Base-by-base conservation (phyloP, 2,113 vertebrate species). In the Cervus canadensis region DNA sequence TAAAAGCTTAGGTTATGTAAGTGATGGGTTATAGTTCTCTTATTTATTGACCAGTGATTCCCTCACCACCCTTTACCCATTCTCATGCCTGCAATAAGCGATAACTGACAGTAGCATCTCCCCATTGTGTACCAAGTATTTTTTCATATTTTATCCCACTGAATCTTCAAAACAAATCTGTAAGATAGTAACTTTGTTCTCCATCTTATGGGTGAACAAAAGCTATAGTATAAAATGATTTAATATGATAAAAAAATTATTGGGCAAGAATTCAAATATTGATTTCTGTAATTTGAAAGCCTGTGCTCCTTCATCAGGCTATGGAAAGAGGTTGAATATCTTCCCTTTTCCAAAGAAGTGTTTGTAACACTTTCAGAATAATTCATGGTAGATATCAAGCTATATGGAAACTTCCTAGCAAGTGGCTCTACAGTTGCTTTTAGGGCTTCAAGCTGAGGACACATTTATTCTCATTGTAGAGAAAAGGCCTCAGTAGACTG, bases 261-360 rank as follows among this genome's bases (percentile, higher is more conserved):
- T 94, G 43, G 25, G 19, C 26, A 85, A 89, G 10, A 94, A 86
- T 90, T 97, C 56, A 91, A 64, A 57, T 89, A 90, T 8, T 82
- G 50, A 96, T 96, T 93, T 93, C 30, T 6, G 36, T 79, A 67
- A 93, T 86, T 52, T 43, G 33, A 40, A 95, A 96, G n/a, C 16
- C 28, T 40, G 2, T 62, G 25, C 5, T 74, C 13, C 11, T 88
- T 91, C 5, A 26, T 28, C 16, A 95, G 45, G 12, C 4, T 89
- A 60, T 7, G 4, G 33, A 81, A 62, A 87, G 36, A 71, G 26
- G 3, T 59, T 76, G 19, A 83, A 17, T 56, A 56, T 43, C 89
- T 86, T 89, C 25, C 13, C 2, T 88, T 95, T 95, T 62, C 45
- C 62, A 83, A 84, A 67, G 26, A 60, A 95, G 25, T 87, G 7